Conservation (phyloP, 2,888 invertebrate genomes). For the Acleris holmiana region DNA sequence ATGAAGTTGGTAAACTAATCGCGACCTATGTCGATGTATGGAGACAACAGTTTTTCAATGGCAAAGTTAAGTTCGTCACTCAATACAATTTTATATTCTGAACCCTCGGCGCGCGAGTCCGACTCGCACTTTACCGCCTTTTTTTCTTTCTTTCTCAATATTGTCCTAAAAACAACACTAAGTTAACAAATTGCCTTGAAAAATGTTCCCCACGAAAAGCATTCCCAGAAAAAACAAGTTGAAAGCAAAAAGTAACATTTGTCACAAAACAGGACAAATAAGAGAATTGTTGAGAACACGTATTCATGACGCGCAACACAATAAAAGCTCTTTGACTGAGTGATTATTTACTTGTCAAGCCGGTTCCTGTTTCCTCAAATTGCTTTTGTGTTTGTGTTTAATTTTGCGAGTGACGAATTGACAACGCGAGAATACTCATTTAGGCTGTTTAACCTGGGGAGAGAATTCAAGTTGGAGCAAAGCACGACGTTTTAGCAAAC, state of each 20-base stretch:
- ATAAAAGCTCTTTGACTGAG: slow-evolving; percentile 1
- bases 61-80: no score
- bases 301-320: slow-evolving; percentile 2
- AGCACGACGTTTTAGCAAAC: not conserved
- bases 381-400: slow-evolving; percentile 27
- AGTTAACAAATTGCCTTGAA: not conserved
- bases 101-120: no score
- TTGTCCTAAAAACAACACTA: no score
- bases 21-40: no score
- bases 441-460: slow-evolving; percentile 18
- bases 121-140: no score
- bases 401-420: slow-evolving; percentile 27
- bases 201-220: not conserved
- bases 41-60: no score
- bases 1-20: no score
- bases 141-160: no score
- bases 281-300: not conserved
- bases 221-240: not conserved
- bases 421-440: slow-evolving; percentile 6
- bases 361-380: slow-evolving; percentile 20
- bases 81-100: no score
- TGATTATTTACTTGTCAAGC: slow-evolving; percentile 15
- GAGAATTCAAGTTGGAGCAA: slow-evolving; percentile 16
- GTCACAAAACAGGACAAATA: slow-evolving; percentile 7
- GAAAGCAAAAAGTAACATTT: not conserved